Percentiles rank a stretch among this genome's conserved stretches.
phyloP scores from a whole-genome alignment of 2,888 invertebrate species.

The Agriotes lineatus region DNA sequence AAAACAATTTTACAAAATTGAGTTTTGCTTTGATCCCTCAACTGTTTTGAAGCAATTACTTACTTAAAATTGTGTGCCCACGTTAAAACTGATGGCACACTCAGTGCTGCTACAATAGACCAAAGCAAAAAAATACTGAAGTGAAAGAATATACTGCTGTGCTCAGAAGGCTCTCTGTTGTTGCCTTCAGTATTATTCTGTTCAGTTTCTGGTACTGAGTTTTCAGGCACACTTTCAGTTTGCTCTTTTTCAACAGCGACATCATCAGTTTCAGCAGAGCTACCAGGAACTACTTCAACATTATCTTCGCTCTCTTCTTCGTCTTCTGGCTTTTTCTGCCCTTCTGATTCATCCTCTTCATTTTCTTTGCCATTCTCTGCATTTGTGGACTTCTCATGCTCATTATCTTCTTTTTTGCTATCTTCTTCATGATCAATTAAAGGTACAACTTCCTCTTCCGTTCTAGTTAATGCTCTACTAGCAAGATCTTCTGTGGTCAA shows the following conservation, averaged over 20 bases:
- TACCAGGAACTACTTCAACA: background rate
- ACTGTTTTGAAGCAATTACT: too few relatives aligned
- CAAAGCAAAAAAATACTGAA: slow-evolving; percentile 79
- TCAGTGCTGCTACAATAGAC: slow-evolving; percentile 74
- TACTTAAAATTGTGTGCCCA: slow-evolving; percentile 88
- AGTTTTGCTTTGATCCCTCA: too few relatives aligned
- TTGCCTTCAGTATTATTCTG: background rate
- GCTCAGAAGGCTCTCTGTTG: slow-evolving; percentile 40
- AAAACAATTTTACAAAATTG: too few relatives aligned
- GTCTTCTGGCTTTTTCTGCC: slow-evolving; percentile 20
- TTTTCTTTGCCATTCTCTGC: background rate
- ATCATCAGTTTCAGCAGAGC: background rate
- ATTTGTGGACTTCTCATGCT: background rate
- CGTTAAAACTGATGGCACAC: slow-evolving; percentile 79
- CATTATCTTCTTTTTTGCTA: background rate
- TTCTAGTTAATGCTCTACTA: background rate
- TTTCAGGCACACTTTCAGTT: background rate
- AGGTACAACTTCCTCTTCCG: background rate
- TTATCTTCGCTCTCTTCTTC: background rate
- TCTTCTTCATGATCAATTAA: background rate
- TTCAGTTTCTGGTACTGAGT: background rate
- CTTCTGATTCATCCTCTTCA: background rate
- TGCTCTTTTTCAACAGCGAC: background rate
- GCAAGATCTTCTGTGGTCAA: background rate
- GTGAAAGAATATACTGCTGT: slow-evolving; percentile 76